These are phyloP conservation scores for Perizoma affinitatum DNA, from an alignment of 2,888 invertebrate genomes.

Conservation along the genomic window DNA sequence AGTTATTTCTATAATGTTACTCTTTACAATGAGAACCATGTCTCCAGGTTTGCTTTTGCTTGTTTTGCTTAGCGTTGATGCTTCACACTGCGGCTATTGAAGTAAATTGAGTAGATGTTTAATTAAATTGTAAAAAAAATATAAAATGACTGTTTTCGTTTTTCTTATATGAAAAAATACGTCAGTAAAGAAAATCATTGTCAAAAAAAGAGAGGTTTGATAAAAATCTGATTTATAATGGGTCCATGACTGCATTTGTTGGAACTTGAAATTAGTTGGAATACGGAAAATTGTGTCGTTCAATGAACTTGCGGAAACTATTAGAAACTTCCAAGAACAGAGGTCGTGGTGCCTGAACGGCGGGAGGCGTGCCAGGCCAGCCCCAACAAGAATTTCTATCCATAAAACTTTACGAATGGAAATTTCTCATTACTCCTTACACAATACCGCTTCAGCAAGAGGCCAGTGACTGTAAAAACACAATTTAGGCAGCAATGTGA, in stretches of 20 bases:
- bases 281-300: constrained; percentile 55
- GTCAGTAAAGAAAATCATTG: background rate
- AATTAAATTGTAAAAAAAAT: too few species aligned
- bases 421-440: constrained; percentile 28
- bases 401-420: constrained; percentile 35
- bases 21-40: too few species aligned
- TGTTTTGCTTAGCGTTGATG: too few species aligned
- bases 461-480: background rate
- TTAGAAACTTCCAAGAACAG: constrained; percentile 68
- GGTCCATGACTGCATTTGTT: too few species aligned
- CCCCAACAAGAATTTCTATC: constrained; percentile 43
- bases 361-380: constrained; percentile 62
- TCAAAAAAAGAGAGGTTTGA: background rate
- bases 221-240: too few species aligned
- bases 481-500: constrained; percentile 18
- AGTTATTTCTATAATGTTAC: too few species aligned
- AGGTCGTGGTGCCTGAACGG: constrained; percentile 61
- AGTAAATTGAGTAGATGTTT: too few species aligned
- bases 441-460: constrained; percentile 36
- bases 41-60: too few species aligned
- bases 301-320: constrained; percentile 67
- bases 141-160: too few species aligned
- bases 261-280: constrained; percentile 32
- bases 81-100: too few species aligned
- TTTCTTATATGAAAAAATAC: too few species aligned